These are phyloP conservation scores for Rhaphigaster nebulosa DNA, from an alignment of 2,888 invertebrate species.

Conservation along the genomic window DNA sequence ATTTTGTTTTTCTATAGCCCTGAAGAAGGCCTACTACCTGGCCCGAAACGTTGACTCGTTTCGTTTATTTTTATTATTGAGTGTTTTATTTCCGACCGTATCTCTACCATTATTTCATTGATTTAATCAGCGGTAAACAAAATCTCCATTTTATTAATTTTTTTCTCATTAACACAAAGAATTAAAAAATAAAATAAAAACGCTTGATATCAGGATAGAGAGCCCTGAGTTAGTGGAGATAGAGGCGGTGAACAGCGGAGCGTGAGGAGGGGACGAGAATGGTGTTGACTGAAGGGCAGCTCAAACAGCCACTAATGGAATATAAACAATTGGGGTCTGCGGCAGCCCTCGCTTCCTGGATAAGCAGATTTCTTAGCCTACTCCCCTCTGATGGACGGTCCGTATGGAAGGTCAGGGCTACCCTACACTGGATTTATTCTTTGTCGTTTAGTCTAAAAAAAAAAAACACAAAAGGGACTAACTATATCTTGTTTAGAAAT, in stretches of 20 bases:
- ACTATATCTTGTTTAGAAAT: not conserved
- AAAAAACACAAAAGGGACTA: not conserved
- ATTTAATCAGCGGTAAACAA: too few species aligned
- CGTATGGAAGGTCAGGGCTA: not conserved
- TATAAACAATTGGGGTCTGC: slow-evolving; percentile 46
- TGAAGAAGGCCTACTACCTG: too few species aligned
- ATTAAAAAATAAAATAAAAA: not conserved
- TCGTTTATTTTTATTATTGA: too few species aligned
- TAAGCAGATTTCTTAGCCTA: slow-evolving; percentile 32
- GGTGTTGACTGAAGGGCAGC: slow-evolving; percentile 6
- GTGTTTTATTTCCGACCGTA: too few species aligned
- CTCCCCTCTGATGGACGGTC: not conserved
- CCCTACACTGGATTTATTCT: not conserved
- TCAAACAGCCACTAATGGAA: slow-evolving; percentile 45
- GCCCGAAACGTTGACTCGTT: too few species aligned
- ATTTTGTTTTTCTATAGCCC: too few species aligned
- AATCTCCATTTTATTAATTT: too few species aligned
- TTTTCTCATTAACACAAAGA: too few species aligned
- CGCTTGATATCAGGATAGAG: too few species aligned
- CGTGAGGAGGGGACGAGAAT: not conserved
- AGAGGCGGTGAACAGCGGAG: not conserved
- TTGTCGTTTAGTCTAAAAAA: not conserved
- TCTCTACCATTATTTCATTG: too few species aligned
- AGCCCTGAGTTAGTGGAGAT: not conserved
- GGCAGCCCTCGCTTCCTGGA: not conserved